Conservation (phyloP, 2,797 vertebrate genomes). For the Megaceryle alcyon region DNA sequence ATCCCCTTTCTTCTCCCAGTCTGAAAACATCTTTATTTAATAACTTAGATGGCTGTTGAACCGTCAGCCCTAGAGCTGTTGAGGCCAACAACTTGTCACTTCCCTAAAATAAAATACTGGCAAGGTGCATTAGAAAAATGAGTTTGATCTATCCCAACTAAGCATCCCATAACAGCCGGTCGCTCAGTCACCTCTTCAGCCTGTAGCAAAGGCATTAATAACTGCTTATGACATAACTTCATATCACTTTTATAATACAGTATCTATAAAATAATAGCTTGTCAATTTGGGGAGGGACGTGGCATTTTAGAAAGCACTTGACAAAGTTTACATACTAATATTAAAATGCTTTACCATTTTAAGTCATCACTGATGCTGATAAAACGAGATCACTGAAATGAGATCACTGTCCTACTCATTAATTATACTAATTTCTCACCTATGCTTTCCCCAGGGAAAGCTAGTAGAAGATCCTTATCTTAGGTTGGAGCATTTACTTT, state of each 20-base stretch:
- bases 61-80: background rate
- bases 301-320: constrained; percentile 33
- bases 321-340: background rate
- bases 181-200: background rate
- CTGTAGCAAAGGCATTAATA: background rate
- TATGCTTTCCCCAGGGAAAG: background rate
- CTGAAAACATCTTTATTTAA: background rate
- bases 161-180: background rate
- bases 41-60: background rate
- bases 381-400: background rate
- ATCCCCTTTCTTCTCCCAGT: background rate
- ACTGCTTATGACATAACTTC: background rate
- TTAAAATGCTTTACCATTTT: background rate
- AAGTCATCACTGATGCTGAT: background rate
- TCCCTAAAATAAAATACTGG: background rate
- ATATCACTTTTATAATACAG: background rate
- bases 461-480: background rate
- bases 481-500: background rate
- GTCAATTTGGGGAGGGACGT: background rate
- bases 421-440: background rate
- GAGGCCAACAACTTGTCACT: background rate
- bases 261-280: background rate
- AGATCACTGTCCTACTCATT: background rate
- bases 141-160: background rate
- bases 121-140: background rate